Conservation (phyloP, 2,113 vertebrate species). For the Eretmochelys imbricata region DNA sequence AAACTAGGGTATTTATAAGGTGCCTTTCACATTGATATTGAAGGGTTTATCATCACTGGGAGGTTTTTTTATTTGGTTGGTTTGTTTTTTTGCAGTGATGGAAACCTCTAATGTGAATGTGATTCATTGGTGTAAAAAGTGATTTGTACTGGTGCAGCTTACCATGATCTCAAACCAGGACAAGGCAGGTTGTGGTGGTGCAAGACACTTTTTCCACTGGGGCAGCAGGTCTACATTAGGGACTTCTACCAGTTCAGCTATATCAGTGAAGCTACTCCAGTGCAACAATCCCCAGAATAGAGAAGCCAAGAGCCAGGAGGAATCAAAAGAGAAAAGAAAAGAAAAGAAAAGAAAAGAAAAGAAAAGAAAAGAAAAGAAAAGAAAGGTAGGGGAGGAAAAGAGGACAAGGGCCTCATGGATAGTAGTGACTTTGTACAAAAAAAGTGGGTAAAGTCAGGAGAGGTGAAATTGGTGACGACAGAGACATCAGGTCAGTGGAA, state of each 20-base stretch:
- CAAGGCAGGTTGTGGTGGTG: background rate
- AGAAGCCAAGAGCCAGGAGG: background rate
- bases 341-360: no score
- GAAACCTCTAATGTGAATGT: background rate
- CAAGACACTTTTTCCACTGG: background rate
- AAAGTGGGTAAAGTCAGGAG: slow-evolving; percentile 61
- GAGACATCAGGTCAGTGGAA: slow-evolving; percentile 45
- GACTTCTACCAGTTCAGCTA: background rate
- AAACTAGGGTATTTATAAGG: background rate
- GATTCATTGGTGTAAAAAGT: background rate
- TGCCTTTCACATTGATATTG: background rate
- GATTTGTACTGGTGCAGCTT: background rate
- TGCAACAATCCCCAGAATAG: background rate
- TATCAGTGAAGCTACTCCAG: background rate
- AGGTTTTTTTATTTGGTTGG: background rate
- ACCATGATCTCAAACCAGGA: background rate
- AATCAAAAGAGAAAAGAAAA: background rate
- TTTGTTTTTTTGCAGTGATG: no score
- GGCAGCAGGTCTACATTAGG: background rate
- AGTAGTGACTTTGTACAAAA: slow-evolving; percentile 23
- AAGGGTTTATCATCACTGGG: background rate
- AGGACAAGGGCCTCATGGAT: background rate
- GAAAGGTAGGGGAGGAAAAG: background rate
- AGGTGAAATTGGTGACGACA: slow-evolving; percentile 71
- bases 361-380: slow-evolving; percentile 3